Base-by-base conservation (phyloP, 2,888 invertebrate genomes). In the Rapana venosa region DNA sequence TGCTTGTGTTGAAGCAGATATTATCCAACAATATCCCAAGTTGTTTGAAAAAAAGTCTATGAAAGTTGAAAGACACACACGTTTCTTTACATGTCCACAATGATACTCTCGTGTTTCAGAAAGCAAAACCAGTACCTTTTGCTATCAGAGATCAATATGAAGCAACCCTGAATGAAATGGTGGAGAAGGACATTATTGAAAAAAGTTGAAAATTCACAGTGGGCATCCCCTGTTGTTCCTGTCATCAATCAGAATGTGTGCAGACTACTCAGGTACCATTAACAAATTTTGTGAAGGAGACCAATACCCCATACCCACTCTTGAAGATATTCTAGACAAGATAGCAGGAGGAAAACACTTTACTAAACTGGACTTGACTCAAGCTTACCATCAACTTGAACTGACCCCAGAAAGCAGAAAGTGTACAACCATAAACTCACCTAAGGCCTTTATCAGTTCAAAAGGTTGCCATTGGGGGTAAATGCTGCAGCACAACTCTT, bases 161-260 rank as follows among this genome's bases (percentile, higher is more conserved):
- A 79, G 77, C 77, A 13, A 32, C 77, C 30, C 77, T 79, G 32
- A 79, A 79, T 1, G 32, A 79, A 30, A 13, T 79, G 32, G 77
- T 79, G 4, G 77, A 79, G 32, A 26, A 79, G 20, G 77, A 79
- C 15, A 32, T 32, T 32, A 79, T 13, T 79, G 77, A 79, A 32
- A 30, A 79, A 32, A n/a, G 30, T 79, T 20, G 32, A 30, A 32
- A 15, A 35, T 32, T 79, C 77, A 32, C 32, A 79, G 26, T 32
- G 77, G 77, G 77, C 77, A 22, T 79, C 77, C 30, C 77, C 77
- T 32, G 77, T 79, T 32, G 77, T 79, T 32, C 77, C 77, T 79
- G 77, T 79, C 77, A 30, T 32, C 13, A 79, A 79, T 35, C 77
- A 79, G 77, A 79, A 30, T 79, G 77, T 79, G 35, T 79, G 35